A percentile compares a stretch with the other conserved stretches of the same genome.
Conservation (phyloP, 2,888 invertebrate genomes). For the Clostera curtula region DNA sequence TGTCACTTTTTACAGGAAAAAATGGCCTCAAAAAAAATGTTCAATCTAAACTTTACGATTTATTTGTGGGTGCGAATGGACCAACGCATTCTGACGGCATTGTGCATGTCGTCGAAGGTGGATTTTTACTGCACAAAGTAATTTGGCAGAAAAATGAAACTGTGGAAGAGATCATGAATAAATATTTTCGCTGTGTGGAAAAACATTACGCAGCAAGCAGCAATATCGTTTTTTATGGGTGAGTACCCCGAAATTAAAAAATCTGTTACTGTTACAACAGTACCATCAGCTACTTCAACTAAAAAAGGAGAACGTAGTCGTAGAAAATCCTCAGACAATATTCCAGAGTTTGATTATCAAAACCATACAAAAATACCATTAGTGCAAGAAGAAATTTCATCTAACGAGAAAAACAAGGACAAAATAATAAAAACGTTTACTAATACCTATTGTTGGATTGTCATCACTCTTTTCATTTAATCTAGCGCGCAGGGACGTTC, state of each 20-base stretch:
- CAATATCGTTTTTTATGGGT: conserved; percentile 20
- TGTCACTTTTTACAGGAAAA: conserved; percentile 24
- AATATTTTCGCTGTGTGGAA: conserved; percentile 14
- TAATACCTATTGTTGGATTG: conserved; percentile 7
- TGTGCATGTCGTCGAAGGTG: conserved; percentile 21
- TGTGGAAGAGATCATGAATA: conserved; percentile 15
- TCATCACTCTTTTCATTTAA: conserved; percentile 19
- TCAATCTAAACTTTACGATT: conserved; percentile 14
- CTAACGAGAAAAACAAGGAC: conserved; percentile 22
- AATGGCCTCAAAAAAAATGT: conserved; percentile 18
- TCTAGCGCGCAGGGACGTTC: conserved; percentile 22
- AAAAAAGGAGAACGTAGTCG: conserved; percentile 10
- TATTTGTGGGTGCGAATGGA: conserved; percentile 10
- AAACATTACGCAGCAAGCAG: conserved; percentile 16
- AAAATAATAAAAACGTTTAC: conserved; percentile 21
- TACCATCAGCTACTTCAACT: conserved; percentile 7
- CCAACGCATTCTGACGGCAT: conserved; percentile 9
- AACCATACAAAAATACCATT: conserved; percentile 11
- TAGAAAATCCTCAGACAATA: conserved; percentile 15
- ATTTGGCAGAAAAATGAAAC: conserved; percentile 22
- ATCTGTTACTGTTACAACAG: conserved; percentile 7
- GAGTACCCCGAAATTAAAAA: conserved; percentile 13
- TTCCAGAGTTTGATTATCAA: conserved; percentile 12
- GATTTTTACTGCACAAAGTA: no score
- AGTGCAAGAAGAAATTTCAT: conserved; percentile 22